phyloP scores from a whole-genome alignment of 2,113 vertebrate species.

The Ictalurus furcatus region DNA sequence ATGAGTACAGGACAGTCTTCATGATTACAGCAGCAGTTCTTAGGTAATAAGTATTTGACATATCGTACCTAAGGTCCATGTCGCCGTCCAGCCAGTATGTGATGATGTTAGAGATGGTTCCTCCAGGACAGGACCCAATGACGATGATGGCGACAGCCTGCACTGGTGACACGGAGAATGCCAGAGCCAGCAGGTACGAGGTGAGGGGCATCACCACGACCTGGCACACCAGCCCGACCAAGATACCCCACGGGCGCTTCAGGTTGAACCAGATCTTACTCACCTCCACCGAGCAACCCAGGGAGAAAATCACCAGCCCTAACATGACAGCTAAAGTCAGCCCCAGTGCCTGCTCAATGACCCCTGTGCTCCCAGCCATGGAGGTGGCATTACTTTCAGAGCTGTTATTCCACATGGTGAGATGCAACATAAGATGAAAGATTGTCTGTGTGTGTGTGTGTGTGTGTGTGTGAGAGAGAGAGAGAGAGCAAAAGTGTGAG shows the following conservation, averaged over 20 bases:
- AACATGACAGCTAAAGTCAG: constrained; percentile 54
- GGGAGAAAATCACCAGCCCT: constrained; percentile 66
- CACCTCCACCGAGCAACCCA: constrained; percentile 69
- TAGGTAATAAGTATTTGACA: not conserved
- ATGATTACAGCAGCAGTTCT: not conserved
- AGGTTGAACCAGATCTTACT: constrained; percentile 65
- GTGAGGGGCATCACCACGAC: constrained; percentile 73
- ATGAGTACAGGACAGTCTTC: not conserved
- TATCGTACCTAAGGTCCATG: constrained; percentile 74
- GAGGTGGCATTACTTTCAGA: not conserved
- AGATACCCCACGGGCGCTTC: constrained; percentile 67
- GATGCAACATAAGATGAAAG: not conserved
- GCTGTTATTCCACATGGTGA: constrained; percentile 29
- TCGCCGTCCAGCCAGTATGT: constrained; percentile 75
- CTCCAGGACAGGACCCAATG: constrained; percentile 72
- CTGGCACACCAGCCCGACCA: constrained; percentile 70
- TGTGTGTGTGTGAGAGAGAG: not conserved
- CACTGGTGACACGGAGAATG: constrained; percentile 58
- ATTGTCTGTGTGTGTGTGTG: not conserved
- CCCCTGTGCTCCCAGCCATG: fast-evolving
- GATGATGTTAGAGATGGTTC: constrained; percentile 69
- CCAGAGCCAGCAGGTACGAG: constrained; percentile 61
- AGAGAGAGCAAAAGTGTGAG: not conserved
- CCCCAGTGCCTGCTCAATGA: constrained; percentile 50
- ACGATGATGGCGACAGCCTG: constrained; percentile 67